Conservation (phyloP, 2,797 vertebrate species). For the Luscinia luscinia region DNA sequence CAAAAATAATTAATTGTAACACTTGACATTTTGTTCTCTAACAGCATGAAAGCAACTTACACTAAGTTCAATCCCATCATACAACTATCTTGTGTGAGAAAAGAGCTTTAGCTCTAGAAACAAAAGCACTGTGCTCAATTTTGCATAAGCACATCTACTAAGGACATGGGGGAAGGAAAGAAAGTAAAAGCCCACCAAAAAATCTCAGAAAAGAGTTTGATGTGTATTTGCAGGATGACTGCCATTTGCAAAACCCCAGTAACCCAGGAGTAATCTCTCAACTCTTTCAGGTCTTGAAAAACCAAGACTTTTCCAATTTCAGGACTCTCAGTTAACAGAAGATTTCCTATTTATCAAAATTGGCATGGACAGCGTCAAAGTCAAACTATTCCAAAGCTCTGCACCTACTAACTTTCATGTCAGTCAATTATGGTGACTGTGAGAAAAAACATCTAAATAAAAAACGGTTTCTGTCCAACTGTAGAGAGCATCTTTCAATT, state of each 20-base stretch:
- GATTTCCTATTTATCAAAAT: not conserved
- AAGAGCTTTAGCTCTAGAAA: not conserved
- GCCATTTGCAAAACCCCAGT: not conserved
- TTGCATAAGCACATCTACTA: not conserved
- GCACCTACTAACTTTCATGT: not conserved
- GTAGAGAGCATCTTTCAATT: not conserved
- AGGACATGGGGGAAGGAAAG: not conserved
- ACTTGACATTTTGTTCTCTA: not conserved
- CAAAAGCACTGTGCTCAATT: not conserved
- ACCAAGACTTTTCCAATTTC: not conserved
- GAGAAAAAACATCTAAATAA: not conserved
- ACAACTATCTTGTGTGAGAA: not conserved
- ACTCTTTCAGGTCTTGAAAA: not conserved
- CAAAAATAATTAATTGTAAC: not conserved
- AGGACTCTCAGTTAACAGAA: not conserved
- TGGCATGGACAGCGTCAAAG: not conserved
- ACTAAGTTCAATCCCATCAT: not conserved
- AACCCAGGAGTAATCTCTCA: not conserved
- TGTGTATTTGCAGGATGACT: not conserved
- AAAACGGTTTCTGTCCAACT: not conserved
- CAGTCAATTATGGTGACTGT: not conserved
- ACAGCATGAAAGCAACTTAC: not conserved
- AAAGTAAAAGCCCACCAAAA: not conserved
- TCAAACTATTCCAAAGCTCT: not conserved
- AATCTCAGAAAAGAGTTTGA: not conserved